A percentile compares a stretch with the other conserved stretches of the same genome.
Conservation (phyloP, 2,797 vertebrate species). For the Diplodus puntazzo region DNA sequence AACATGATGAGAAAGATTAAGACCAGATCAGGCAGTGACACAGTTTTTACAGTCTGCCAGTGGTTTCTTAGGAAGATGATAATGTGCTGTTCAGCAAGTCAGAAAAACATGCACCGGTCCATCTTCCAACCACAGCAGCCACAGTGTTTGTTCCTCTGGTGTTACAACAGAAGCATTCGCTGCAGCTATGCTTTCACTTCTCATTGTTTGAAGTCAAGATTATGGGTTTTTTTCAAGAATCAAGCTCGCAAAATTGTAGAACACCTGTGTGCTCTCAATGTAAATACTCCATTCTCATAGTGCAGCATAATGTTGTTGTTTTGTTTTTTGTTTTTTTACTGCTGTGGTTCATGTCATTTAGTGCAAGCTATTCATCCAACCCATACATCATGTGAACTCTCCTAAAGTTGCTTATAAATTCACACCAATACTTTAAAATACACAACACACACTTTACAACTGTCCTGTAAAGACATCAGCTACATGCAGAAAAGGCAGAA, state of each 20-base stretch:
- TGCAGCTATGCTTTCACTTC: background rate
- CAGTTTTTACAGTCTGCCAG: conserved; percentile 2
- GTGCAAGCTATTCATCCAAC: background rate
- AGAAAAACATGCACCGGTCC: background rate
- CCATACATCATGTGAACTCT: background rate
- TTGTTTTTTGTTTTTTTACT: background rate
- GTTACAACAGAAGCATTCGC: background rate
- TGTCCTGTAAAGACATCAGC: background rate
- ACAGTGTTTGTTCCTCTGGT: conserved; percentile 3
- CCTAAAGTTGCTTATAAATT: background rate
- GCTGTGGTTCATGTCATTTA: background rate
- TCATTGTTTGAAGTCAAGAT: background rate
- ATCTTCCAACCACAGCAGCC: conserved; percentile 19
- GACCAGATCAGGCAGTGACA: conserved; percentile 1
- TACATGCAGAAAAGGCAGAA: background rate
- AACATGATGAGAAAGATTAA: background rate
- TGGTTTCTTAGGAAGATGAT: conserved; percentile 24
- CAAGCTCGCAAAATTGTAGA: too few species aligned
- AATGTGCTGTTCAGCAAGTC: background rate
- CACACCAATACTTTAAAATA: background rate
- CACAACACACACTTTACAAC: background rate
- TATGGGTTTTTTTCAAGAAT: background rate
- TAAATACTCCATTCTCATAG: background rate
- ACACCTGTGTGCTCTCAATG: background rate
- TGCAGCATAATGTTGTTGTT: background rate